Percentiles rank a stretch among this genome's conserved stretches.
phyloP scores from a whole-genome alignment of 2,113 vertebrate species.

The Hoplias malabaricus region DNA sequence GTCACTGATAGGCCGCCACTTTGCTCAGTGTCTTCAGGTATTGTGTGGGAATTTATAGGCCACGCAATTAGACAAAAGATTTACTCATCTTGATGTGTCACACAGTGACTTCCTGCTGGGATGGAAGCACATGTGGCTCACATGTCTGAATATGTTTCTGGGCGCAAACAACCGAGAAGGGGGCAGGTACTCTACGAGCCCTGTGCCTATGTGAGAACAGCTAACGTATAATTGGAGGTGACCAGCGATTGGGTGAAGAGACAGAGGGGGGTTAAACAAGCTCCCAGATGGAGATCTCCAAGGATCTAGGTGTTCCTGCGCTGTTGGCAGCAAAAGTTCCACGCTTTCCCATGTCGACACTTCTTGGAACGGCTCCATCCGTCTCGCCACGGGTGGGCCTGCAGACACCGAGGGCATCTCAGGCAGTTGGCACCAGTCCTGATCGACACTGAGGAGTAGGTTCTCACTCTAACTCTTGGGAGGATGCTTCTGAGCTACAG shows the following conservation, averaged over 20 bases:
- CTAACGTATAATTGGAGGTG: conserved; percentile 39
- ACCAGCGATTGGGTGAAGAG: conserved; percentile 30
- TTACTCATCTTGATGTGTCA: conserved; percentile 70
- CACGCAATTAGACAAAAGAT: conserved; percentile 59
- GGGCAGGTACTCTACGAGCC: conserved; percentile 57
- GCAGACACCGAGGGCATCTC: conserved; percentile 34
- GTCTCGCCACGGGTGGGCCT: conserved; percentile 38
- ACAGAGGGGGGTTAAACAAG: conserved; percentile 24
- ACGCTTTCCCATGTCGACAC: conserved; percentile 30
- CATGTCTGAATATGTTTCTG: conserved; percentile 68
- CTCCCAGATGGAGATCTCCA: conserved; percentile 39
- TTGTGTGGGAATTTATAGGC: conserved; percentile 52
- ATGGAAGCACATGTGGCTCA: conserved; percentile 54
- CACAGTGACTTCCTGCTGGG: conserved; percentile 66
- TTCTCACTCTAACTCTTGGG: conserved; percentile 24
- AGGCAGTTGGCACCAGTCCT: conserved; percentile 50
- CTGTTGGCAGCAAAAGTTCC: conserved; percentile 38
- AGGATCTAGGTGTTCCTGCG: conserved; percentile 41
- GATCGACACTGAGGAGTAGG: conserved; percentile 35
- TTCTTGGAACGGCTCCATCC: conserved; percentile 46
- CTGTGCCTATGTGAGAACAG: conserved; percentile 42
- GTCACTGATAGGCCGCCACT: conserved; percentile 65
- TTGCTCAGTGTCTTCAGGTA: conserved; percentile 39
- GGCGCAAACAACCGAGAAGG: conserved; percentile 59
- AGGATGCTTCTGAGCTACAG: conserved; percentile 22